Evolutionary conservation across 2,113 vertebrate genomes (phyloP).

Genomic region (Thomomys bottae): DNA sequence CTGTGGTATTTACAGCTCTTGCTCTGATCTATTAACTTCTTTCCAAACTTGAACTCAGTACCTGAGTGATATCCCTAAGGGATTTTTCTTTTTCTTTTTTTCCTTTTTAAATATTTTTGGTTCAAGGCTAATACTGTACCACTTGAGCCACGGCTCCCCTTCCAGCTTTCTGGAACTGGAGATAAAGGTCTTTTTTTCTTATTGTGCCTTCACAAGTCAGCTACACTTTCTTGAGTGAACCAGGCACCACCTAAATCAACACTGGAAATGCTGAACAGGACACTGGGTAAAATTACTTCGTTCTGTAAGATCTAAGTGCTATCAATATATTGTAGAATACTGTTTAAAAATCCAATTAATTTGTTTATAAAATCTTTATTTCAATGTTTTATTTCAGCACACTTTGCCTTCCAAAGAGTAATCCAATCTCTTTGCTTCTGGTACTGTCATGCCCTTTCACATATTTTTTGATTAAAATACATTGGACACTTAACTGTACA

Average conservation of each 20-base stretch:
- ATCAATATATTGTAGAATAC: not conserved
- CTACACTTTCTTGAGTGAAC: not conserved
- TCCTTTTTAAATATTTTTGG: no score
- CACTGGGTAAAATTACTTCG: slow-evolving; percentile 39
- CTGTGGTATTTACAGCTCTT: not conserved
- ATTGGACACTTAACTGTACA: not conserved
- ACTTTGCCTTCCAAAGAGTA: slow-evolving; percentile 16
- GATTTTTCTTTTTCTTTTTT: no score
- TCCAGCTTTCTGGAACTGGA: no score
- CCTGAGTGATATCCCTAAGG: no score
- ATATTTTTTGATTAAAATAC: not conserved
- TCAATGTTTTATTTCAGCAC: slow-evolving; percentile 34
- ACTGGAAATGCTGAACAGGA: not conserved
- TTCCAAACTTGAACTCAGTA: not conserved
- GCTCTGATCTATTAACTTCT: not conserved
- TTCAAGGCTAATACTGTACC: no score
- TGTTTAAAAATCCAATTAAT: not conserved
- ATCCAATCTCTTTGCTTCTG: not conserved
- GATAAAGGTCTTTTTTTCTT: not conserved
- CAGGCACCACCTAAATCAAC: slow-evolving; percentile 24
- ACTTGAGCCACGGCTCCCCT: no score
- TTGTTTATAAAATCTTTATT: slow-evolving; percentile 28
- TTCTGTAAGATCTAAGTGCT: not conserved
- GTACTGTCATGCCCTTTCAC: not conserved
- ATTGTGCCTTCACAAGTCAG: not conserved